Evolutionary conservation across 1,140 invertebrate species (phyloP).

Genomic region (Sinonovacula constricta): DNA sequence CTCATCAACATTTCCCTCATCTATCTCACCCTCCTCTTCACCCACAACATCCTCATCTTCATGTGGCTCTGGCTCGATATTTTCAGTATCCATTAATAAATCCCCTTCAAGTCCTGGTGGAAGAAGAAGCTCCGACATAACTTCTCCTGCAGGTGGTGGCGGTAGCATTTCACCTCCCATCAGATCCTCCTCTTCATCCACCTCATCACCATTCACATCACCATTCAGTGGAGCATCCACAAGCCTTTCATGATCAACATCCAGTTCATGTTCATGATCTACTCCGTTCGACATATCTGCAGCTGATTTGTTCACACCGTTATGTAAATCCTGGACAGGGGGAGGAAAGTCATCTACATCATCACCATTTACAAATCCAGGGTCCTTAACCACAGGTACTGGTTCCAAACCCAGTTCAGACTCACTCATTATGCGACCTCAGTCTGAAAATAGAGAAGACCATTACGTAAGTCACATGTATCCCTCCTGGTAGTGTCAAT

Average conservation of each 20-base stretch:
- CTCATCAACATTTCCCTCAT: constrained; percentile 27
- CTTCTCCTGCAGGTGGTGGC: constrained; percentile 44
- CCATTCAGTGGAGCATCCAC: constrained; percentile 29
- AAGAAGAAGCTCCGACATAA: constrained; percentile 34
- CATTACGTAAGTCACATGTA: not conserved
- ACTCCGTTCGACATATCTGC: constrained; percentile 31
- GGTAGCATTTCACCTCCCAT: constrained; percentile 36
- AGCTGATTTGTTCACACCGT: constrained; percentile 42
- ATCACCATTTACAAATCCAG: constrained; percentile 24
- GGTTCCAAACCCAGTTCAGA: constrained; percentile 36
- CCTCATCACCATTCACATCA: constrained; percentile 1
- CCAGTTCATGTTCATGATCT: constrained; percentile 23
- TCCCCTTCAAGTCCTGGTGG: constrained; percentile 2
- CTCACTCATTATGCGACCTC: constrained; percentile 42
- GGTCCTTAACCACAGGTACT: constrained; percentile 42
- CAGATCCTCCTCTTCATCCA: constrained; percentile 1
- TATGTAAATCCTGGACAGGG: constrained; percentile 12
- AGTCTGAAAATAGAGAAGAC: constrained; percentile 12
- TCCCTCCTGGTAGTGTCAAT: no score
- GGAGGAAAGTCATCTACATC: constrained; percentile 16
- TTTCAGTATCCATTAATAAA: not conserved
- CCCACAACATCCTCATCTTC: constrained; percentile 39
- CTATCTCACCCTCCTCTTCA: constrained; percentile 40
- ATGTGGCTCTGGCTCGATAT: constrained; percentile 30
- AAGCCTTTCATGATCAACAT: constrained; percentile 21